Base-by-base conservation (phyloP, 2,888 invertebrate species). In the Torymus texanus region DNA sequence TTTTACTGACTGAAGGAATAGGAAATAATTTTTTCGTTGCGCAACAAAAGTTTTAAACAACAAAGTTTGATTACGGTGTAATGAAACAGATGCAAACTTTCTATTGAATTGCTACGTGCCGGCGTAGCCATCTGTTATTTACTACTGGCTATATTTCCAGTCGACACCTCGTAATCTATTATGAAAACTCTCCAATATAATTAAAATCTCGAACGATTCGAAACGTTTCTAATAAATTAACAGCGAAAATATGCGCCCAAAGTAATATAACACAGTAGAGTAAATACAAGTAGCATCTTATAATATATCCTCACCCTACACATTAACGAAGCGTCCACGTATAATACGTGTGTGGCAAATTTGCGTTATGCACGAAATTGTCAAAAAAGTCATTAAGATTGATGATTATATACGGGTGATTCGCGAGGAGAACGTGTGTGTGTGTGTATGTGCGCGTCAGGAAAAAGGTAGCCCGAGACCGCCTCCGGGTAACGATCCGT, bases 401-500 rank as follows among this genome's bases (percentile, higher is more conserved):
- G 56, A 78, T 74, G 67, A 74, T 78, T 72, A 67, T 41, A 41
- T 24, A 68, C 50, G 21, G 62, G 56, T 63, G 53, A 70, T 55
- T 70, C 50, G 56, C 53, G 51, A 18, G 18, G 12, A 24, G 53
- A 21, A 21, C 21, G 24, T n/a, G 41, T 50, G 5, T 4, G 18
- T 13, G 51, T 1, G 51, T 13, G 53, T 11, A 1, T 8, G 41
- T 8, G 41, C 41, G 41, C 41, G 41, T 8, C n/a, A 14, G 12
- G 50, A 68, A 59, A 67, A 75, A 67, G 18, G 59, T 67, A 63
- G 55, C 50, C 24, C 76, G 79, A 78, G 75, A 81, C 79, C 84
- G 86, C 85, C 85, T 84, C 83, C 81, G 84, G 85, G 83, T 83
- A 85, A 85, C 85, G 83, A 86, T 86, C 84, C 82, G 86, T 86